Conservation (phyloP, 2,888 invertebrate species). For the Tenthredo livida region DNA sequence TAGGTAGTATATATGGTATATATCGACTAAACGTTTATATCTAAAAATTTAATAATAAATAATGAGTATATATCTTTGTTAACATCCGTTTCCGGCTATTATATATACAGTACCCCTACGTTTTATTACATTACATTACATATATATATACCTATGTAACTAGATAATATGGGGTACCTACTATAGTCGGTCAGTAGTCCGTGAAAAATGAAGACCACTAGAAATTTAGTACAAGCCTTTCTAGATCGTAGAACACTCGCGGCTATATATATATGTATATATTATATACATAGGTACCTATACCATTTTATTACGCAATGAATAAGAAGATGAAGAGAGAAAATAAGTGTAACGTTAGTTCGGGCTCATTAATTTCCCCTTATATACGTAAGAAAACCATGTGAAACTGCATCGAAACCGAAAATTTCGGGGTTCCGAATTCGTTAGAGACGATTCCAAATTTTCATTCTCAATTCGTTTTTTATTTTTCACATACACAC, state of each 20-base stretch:
- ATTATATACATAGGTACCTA: no score
- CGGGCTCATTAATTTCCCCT: neutral
- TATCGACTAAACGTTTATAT: neutral
- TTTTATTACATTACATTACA: neutral
- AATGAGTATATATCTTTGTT: neutral
- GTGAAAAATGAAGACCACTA: conserved; percentile 15
- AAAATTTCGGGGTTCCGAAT: no score
- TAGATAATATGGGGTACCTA: neutral
- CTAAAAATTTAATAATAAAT: neutral
- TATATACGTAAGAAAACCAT: no score
- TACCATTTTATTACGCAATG: neutral
- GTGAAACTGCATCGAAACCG: no score
- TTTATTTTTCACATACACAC: no score
- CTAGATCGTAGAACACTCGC: neutral
- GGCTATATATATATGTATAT: neutral
- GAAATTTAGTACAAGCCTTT: conserved; percentile 27
- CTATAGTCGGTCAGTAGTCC: conserved; percentile 39
- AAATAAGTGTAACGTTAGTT: neutral
- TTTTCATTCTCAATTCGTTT: no score
- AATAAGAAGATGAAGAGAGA: neutral
- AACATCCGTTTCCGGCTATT: neutral
- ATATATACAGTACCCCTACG: neutral
- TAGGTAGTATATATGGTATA: no score
- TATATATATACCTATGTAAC: neutral
- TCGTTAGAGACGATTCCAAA: no score